Evolutionary conservation across 2,888 invertebrate genomes (phyloP), one percentile per base, ranked within the genome.

Genomic region (Zygothrica quintamaculata): DNA sequence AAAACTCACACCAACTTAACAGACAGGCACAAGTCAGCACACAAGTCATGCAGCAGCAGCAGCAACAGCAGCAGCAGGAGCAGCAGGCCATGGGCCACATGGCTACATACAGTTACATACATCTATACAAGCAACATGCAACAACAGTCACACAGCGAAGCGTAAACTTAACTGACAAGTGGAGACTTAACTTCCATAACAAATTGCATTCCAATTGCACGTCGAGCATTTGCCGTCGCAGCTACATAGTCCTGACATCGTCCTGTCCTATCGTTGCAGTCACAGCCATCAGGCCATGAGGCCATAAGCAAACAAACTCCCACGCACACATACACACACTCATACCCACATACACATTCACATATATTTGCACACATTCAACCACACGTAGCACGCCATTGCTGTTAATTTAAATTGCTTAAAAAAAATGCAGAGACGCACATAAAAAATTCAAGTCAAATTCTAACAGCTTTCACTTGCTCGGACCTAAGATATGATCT

Each of bases 101-200:
- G 59, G 52, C 62, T 46, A 66, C 73, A 69, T 59, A n/a, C n/a
- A n/a, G n/a, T n/a, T n/a, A n/a, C n/a, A n/a, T n/a, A n/a, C n/a
- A n/a, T n/a, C n/a, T n/a, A n/a, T n/a, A n/a, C n/a, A n/a, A 74
- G 70, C 66, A 77, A 77, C 75, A 69, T 78, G 77, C 81, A 81
- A 80, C 75, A 84, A 80, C 80, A 77, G 84, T 77, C 77, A 80
- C 80, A 80, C 84, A 80, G 81, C 66, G 70, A 80, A 80, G 80
- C 80, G 80, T 85, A 85, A 82, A 82, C 82, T 82, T 82, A 82
- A 82, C 85, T 82, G 85, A 85, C 81, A 82, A 82, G 85, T 85
- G 85, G 81, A 85, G 85, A 82, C 81, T 82, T 82, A 82, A 82
- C 81, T 85, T 82, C 81, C 82, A 85, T 79, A 82, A 82, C 85